phyloP scores from a whole-genome alignment of 2,888 invertebrate genomes.

The Microctonus hyperodae region DNA sequence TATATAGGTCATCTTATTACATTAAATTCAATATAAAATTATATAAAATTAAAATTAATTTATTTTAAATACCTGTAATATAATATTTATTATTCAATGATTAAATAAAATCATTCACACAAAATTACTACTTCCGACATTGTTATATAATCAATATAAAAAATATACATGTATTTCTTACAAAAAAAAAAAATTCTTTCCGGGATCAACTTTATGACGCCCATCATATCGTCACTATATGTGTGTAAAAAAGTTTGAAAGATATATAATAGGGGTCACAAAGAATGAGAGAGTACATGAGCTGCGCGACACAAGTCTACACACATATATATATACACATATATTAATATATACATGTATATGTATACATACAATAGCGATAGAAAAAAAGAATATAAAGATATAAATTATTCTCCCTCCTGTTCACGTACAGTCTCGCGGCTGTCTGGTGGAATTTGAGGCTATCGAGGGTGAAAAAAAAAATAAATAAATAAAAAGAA shows the following conservation, averaged over 20 bases:
- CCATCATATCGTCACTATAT: neutral
- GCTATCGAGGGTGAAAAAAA: slow-evolving; percentile 15
- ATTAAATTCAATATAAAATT: neutral
- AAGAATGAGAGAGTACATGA: neutral
- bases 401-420: slow-evolving; percentile 32
- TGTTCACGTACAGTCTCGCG: slow-evolving; percentile 26
- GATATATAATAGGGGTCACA: neutral
- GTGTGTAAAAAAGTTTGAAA: neutral
- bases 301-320: no score
- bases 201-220: neutral
- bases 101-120: no score
- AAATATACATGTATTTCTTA: neutral
- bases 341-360: neutral
- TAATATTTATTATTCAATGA: no score
- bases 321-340: neutral
- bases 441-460: slow-evolving; percentile 30
- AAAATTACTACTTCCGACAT: no score
- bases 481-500: slow-evolving; percentile 29
- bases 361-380: neutral
- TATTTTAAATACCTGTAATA: neutral
- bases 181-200: neutral
- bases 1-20: neutral
- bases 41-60: neutral
- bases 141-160: no score
- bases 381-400: slow-evolving; percentile 21